Base-by-base conservation (phyloP, 2,113 vertebrate species). In the Mobula hypostoma region DNA sequence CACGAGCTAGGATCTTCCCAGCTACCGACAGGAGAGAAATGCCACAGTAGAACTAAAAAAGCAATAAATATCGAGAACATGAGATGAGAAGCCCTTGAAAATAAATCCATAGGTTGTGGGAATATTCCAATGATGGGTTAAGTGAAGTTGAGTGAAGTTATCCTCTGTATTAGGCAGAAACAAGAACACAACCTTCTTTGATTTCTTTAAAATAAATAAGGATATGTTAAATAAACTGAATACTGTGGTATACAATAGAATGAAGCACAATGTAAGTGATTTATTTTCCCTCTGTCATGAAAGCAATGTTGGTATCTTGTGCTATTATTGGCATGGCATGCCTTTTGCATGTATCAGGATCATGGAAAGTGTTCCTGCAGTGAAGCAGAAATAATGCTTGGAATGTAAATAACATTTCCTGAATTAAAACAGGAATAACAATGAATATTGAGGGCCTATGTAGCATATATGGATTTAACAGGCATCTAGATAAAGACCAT, bases 351-450 rank as follows among this genome's bases (percentile, higher is more conserved):
- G 32, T 74, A 36, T 48, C 68, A 74, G 36, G 68, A 74, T 17
- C 72, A 32, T 72, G 68, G 68, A 92, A 93, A 21, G 9, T 74
- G 68, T 93, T 93, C 32, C 9, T 74, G 19, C 21, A 27, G 66
- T 70, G 40, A 74, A 93, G 90, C 8, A 74, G 21, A 74, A 93
- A 24, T 93, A 48, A 93, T 88, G 85, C 15, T 88, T 88, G 29
- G 58, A 88, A 88, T 88, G 85, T 63, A 63, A 88, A 66, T 88
- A n/a, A 88, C 85, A 63, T 63, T 88, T 32, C 19, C 68, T 74
- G 9, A 24, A 74, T 74, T 40, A 74, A 93, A 93, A 15, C 66
- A 93, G 32, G 36, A 93, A 48, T 93, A 74, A 93, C 40, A 74
- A 74, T 72, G 36, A 74, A 12, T 29, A 63, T 88, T 88, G 85